Percentiles rank a stretch among this genome's conserved stretches.
Conservation (phyloP, 2,888 invertebrate genomes). For the Slavum lentiscoides region DNA sequence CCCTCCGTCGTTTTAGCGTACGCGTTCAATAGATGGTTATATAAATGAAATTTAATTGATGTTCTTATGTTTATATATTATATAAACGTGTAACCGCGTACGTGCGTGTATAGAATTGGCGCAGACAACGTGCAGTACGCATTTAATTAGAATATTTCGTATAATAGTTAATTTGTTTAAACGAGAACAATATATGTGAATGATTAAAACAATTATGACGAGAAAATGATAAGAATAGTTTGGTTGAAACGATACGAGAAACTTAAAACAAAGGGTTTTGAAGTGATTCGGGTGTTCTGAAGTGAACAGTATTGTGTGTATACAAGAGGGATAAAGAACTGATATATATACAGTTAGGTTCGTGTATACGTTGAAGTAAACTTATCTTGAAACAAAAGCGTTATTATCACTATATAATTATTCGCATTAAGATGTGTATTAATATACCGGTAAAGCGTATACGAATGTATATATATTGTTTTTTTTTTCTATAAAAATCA, state of each 20-base stretch:
- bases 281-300: conserved; percentile 27
- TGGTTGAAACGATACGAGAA: conserved; percentile 6
- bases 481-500: too few relatives aligned
- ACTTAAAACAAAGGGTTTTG: conserved; percentile 34
- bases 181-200: too few relatives aligned
- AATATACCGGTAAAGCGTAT: background rate
- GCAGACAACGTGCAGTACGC: too few relatives aligned
- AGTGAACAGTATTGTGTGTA: conserved; percentile 22
- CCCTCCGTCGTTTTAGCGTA: too few relatives aligned
- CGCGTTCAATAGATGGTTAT: too few relatives aligned
- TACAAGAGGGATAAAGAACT: background rate
- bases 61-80: too few relatives aligned
- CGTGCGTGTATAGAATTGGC: too few relatives aligned
- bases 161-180: too few relatives aligned
- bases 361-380: conserved; percentile 7
- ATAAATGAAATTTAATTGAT: too few relatives aligned
- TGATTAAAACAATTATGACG: background rate
- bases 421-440: background rate
- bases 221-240: conserved; percentile 21
- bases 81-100: too few relatives aligned
- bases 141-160: too few relatives aligned
- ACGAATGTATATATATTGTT: too few relatives aligned
- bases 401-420: conserved; percentile 6
- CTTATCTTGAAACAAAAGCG: conserved; percentile 1
- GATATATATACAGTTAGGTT: background rate